phyloP scores from a whole-genome alignment of 2,888 invertebrate genomes.

The Noctua fimbriata region DNA sequence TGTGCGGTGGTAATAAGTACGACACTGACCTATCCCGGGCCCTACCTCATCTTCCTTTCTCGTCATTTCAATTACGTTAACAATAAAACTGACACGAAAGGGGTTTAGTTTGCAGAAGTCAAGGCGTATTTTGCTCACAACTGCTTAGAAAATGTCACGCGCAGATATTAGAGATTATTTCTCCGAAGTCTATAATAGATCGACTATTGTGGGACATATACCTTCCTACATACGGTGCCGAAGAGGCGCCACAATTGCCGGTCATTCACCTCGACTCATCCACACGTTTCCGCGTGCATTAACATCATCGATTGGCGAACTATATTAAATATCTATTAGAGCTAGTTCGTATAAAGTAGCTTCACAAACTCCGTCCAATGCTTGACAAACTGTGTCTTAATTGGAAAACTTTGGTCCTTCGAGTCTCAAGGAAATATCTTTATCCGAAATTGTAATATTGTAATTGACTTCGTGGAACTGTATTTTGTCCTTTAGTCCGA shows the following conservation, averaged over 20 bases:
- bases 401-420: slow-evolving; percentile 52
- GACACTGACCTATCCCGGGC: slow-evolving; percentile 46
- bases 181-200: slow-evolving; percentile 59
- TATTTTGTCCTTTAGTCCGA: slow-evolving; percentile 11
- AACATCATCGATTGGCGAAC: slow-evolving; percentile 60
- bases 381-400: slow-evolving; percentile 34
- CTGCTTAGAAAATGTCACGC: slow-evolving; percentile 40
- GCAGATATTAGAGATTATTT: slow-evolving; percentile 51
- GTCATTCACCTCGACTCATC: slow-evolving; percentile 55
- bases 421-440: slow-evolving; percentile 18
- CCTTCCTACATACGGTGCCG: slow-evolving; percentile 42
- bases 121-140: slow-evolving; percentile 1
- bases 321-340: slow-evolving; percentile 33
- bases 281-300: slow-evolving; percentile 60
- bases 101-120: slow-evolving; percentile 18
- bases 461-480: slow-evolving; percentile 29
- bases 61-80: slow-evolving; percentile 18
- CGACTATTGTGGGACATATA: slow-evolving; percentile 54
- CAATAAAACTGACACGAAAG: slow-evolving; percentile 10
- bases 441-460: slow-evolving; percentile 33
- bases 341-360: slow-evolving; percentile 5
- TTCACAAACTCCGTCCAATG: slow-evolving; percentile 15
- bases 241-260: slow-evolving; percentile 59
- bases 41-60: slow-evolving; percentile 22
- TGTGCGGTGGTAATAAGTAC: slow-evolving; percentile 19